Conservation (phyloP, 2,113 vertebrate species). For the Struthio camelus region DNA sequence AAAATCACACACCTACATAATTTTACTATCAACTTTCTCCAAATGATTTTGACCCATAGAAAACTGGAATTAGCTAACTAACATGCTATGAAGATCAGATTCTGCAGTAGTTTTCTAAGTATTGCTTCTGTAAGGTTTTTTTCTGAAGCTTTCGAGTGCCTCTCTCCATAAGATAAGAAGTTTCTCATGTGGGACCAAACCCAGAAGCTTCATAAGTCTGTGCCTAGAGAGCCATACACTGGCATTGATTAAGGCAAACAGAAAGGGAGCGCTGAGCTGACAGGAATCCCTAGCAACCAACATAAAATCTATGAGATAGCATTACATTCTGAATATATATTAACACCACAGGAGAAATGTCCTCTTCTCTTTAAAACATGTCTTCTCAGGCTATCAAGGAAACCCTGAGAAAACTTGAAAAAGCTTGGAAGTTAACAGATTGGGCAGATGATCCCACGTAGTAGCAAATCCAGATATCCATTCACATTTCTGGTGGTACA, state of each 20-base stretch:
- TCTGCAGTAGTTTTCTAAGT: not conserved
- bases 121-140: not conserved
- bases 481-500: not conserved
- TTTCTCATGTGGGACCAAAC: not conserved
- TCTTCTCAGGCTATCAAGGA: not conserved
- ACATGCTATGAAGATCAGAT: conserved; percentile 24
- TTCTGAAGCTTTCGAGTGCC: not conserved
- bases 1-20: not conserved
- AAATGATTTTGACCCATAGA: conserved; percentile 47
- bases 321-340: not conserved
- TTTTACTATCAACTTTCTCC: conserved; percentile 45
- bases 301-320: not conserved
- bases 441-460: not conserved
- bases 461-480: not conserved
- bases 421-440: not conserved
- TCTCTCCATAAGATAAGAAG: not conserved
- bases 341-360: not conserved
- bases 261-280: too few relatives aligned
- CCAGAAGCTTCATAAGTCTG: not conserved
- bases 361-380: not conserved
- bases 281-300: not conserved
- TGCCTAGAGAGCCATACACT: not conserved
- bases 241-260: not conserved
- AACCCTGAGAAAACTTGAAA: not conserved
- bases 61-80: conserved; percentile 16